These are phyloP conservation scores for Phoxinus dragarum DNA, from an alignment of 2,797 vertebrate species.

Conservation along the genomic window DNA sequence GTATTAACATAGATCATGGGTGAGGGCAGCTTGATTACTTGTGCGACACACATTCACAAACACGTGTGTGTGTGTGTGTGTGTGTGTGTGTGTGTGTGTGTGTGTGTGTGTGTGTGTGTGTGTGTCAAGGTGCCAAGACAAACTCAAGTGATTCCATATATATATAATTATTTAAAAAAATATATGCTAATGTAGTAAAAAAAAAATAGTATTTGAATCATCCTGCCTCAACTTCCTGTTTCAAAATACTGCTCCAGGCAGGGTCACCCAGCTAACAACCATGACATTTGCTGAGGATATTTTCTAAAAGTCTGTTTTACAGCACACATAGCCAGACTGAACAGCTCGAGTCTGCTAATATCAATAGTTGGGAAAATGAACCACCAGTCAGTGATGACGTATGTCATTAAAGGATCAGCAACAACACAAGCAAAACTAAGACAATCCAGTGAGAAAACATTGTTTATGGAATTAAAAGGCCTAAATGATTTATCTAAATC, in stretches of 20 bases:
- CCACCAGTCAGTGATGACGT: background rate
- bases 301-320: constrained; percentile 24
- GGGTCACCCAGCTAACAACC: background rate
- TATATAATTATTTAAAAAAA: too few species aligned
- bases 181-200: too few species aligned
- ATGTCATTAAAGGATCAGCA: constrained; percentile 14
- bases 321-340: constrained; percentile 22
- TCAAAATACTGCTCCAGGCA: background rate
- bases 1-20: background rate
- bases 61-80: background rate
- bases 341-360: constrained; percentile 35
- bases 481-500: background rate
- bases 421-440: background rate
- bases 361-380: constrained; percentile 38
- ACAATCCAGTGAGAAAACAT: background rate
- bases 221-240: background rate
- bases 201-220: background rate
- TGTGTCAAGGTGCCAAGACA: too few species aligned
- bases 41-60: background rate
- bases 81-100: too few species aligned
- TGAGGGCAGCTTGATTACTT: background rate
- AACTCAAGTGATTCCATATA: too few species aligned
- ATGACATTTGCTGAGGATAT: background rate
- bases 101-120: background rate
- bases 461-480: constrained; percentile 2